Base-by-base conservation (phyloP, 2,797 vertebrate species). In the Xerus rutilus region DNA sequence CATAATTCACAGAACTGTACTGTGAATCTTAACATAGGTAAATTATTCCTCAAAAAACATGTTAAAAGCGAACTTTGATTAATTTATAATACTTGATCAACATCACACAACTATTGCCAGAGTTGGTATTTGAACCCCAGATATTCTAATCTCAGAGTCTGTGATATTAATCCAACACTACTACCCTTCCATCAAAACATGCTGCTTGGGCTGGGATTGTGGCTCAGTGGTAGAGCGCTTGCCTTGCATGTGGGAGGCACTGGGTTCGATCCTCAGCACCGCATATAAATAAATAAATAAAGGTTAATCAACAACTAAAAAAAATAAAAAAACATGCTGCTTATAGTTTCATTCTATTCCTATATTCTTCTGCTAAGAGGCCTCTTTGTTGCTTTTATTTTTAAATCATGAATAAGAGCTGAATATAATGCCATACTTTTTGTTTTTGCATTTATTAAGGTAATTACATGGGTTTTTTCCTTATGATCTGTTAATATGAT, bases 401-500 rank as follows among this genome's bases (percentile, higher is more conserved):
- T 90, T n/a, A 86, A 90, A 89, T 62, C 35, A 93, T 43, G 12
- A 96, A 49, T 85, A 73, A 65, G 11, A 86, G 8, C 52, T 86
- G 35, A 74, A 85, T 81, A 47, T 74, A 89, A 86, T 32, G 25
- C 10, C 54, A 39, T 86, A 23, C 10, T 5, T 76, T 88, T 76
- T 81, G 28, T 20, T 69, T 89, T 70, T 86, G 14, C 52, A 54
- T 47, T 81, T 70, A 85, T 21, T 74, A 45, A 82, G 57, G 92
- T 47, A n/a, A 81, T 47, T 17, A 86, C 65, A 69, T 45, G 5
- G 20, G 10, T 32, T 87, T 73, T 86, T 0, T 7, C 67, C 57
- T 62, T 89, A 86, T 30, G 73, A 67, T 81, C 39, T 86, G 67
- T 59, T 77, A 86, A 62, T 82, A 21, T 20, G 45, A 32, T 90